These are phyloP conservation scores for Kuschelorhynchus macadamiae DNA, from an alignment of 2,888 invertebrate genomes.

Conservation along the genomic window DNA sequence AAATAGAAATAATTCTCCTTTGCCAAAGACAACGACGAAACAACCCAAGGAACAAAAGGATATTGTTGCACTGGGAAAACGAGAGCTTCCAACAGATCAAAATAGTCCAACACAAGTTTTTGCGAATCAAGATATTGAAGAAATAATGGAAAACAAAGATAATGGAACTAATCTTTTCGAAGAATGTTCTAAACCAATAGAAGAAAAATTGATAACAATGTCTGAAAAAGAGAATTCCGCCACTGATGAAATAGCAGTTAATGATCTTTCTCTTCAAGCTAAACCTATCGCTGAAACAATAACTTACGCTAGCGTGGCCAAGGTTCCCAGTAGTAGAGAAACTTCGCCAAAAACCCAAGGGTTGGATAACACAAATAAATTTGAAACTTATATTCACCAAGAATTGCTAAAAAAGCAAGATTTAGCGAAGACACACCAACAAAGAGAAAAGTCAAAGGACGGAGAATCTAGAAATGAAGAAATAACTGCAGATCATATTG, in stretches of 20 bases:
- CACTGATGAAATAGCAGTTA: background rate
- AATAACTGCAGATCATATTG: constrained; percentile 1
- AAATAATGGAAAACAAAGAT: background rate
- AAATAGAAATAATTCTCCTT: constrained; percentile 46
- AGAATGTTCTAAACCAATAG: too few relatives aligned
- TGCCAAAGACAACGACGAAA: constrained; percentile 6
- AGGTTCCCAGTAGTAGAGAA: constrained; percentile 20
- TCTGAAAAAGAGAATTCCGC: background rate
- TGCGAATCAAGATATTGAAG: background rate
- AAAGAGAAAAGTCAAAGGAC: constrained; percentile 7
- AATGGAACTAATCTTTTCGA: background rate
- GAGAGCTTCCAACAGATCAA: constrained; percentile 4
- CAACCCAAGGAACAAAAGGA: constrained; percentile 3
- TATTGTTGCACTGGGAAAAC: background rate
- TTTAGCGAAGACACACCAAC: background rate
- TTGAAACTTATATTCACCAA: too few relatives aligned
- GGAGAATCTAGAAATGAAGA: constrained; percentile 1
- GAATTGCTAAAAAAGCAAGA: constrained; percentile 17
- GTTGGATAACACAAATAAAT: background rate
- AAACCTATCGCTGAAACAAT: constrained; percentile 9
- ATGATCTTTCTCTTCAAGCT: background rate
- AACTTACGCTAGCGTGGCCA: constrained; percentile 36
- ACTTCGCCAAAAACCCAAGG: constrained; percentile 28
- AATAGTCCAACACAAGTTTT: constrained; percentile 26
- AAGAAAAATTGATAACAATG: constrained; percentile 18